Evolutionary conservation across 1,140 invertebrate species (phyloP).

Genomic region (Lineus longissimus): DNA sequence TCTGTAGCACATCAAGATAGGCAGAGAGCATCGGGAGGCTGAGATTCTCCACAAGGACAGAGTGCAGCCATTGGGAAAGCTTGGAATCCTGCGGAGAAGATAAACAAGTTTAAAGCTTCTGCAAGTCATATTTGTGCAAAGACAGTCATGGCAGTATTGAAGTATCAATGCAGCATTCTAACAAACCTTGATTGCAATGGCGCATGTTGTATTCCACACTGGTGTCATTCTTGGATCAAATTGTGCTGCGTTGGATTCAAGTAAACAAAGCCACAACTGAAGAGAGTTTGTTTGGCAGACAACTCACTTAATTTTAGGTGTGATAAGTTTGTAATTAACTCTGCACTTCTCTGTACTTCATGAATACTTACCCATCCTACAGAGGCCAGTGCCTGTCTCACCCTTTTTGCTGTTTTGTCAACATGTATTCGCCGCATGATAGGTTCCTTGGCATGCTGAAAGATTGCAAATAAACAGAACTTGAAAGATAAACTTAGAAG

Average conservation of each 20-base stretch:
- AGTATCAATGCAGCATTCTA: background rate
- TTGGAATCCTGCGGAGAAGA: constrained; percentile 63
- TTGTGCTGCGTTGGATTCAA: no score
- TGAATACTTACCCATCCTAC: constrained; percentile 55
- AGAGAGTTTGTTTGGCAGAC: no score
- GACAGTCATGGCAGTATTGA: no score
- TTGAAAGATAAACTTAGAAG: background rate
- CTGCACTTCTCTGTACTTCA: no score
- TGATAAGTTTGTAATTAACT: no score
- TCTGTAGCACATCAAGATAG: constrained; percentile 78
- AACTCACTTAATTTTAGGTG: no score
- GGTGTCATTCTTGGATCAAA: no score
- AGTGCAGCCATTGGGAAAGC: constrained; percentile 75
- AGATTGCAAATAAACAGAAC: constrained; percentile 5
- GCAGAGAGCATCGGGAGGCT: constrained; percentile 64
- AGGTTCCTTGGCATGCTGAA: constrained; percentile 57
- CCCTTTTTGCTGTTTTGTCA: constrained; percentile 67
- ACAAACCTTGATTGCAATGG: background rate
- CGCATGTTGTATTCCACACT: no score
- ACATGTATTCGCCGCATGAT: constrained; percentile 65
- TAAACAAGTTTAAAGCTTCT: constrained; percentile 2
- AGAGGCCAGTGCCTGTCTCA: constrained; percentile 65
- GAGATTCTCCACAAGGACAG: constrained; percentile 67
- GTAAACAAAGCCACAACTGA: no score
- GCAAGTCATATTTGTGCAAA: constrained; percentile 1